A percentile compares a stretch with the other conserved stretches of the same genome.
Evolutionary conservation across 2,113 vertebrate species (phyloP).

Genomic region (Hepsetus odoe): DNA sequence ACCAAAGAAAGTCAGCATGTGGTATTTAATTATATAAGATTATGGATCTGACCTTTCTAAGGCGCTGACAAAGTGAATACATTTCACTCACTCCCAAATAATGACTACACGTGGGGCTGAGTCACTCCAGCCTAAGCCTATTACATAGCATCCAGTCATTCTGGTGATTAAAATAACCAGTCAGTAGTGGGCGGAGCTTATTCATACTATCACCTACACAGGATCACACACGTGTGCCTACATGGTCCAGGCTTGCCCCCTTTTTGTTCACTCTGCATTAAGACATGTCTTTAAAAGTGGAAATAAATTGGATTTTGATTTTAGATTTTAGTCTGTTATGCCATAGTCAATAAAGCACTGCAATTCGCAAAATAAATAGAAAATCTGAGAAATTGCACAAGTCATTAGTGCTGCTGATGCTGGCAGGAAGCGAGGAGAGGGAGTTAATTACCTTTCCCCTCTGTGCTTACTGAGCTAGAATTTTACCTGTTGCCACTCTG

Average conservation of each 20-base stretch:
- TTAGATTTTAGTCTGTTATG: conserved; percentile 41
- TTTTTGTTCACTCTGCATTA: background rate
- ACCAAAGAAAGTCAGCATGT: too few species aligned
- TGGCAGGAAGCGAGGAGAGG: conserved; percentile 23
- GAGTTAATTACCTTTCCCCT: conserved; percentile 53
- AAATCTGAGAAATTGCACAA: conserved; percentile 59
- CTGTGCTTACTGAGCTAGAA: conserved; percentile 43
- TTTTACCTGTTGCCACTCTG: conserved; percentile 33
- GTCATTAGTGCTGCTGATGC: conserved; percentile 58
- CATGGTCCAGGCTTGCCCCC: background rate
- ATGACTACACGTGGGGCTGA: conserved; percentile 26
- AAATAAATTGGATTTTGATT: conserved; percentile 4
- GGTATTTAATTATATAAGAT: background rate
- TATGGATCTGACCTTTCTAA: background rate
- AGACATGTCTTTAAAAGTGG: background rate
- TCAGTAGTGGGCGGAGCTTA: background rate
- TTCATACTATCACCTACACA: background rate
- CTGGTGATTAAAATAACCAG: conserved; percentile 43
- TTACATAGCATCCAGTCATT: conserved; percentile 43
- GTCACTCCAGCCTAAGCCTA: conserved; percentile 46
- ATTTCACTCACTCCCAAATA: conserved; percentile 19
- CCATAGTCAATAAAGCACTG: conserved; percentile 24
- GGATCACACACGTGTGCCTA: background rate
- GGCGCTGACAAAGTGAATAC: conserved; percentile 7
- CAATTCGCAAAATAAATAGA: conserved; percentile 59